These are phyloP conservation scores for Aleiodes leptofemur DNA, from an alignment of 2,888 invertebrate genomes.

Conservation along the genomic window DNA sequence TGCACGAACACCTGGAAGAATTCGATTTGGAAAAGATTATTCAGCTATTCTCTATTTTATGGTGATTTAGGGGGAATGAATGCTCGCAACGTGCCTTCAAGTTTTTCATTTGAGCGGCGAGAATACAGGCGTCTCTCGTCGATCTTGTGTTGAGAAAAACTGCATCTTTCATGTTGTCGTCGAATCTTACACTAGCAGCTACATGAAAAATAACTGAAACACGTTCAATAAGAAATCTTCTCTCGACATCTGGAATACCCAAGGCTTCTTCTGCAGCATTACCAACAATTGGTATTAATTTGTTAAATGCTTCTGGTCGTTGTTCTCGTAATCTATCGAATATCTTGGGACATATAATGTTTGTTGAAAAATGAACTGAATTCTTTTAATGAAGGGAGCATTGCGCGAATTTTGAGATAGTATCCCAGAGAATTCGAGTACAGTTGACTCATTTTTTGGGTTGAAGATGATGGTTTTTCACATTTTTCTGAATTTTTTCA, in stretches of 20 bases:
- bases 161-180: slow-evolving; percentile 84
- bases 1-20: slow-evolving; percentile 82
- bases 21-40: neutral
- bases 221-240: slow-evolving; percentile 74
- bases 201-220: slow-evolving; percentile 80
- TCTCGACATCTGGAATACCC: slow-evolving; percentile 76
- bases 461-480: too few relatives aligned
- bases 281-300: slow-evolving; percentile 82
- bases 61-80: too few relatives aligned
- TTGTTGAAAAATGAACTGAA: neutral
- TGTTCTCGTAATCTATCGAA: slow-evolving; percentile 79
- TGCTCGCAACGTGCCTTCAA: slow-evolving; percentile 71
- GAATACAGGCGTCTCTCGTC: slow-evolving; percentile 80
- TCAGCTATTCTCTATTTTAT: too few relatives aligned
- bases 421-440: too few relatives aligned
- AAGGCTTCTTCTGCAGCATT: slow-evolving; percentile 79
- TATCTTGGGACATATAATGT: slow-evolving; percentile 74
- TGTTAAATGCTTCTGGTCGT: slow-evolving; percentile 78
- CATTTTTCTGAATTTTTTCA: too few relatives aligned
- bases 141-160: slow-evolving; percentile 81
- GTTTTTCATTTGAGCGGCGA: slow-evolving; percentile 79
- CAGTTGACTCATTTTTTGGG: too few relatives aligned
- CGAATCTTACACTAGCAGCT: slow-evolving; percentile 84
- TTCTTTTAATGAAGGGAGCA: too few relatives aligned
- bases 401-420: too few relatives aligned